A percentile compares a stretch with the other conserved stretches of the same genome.
Conservation (phyloP, 2,888 invertebrate species). For the Chrysodeixis includens region DNA sequence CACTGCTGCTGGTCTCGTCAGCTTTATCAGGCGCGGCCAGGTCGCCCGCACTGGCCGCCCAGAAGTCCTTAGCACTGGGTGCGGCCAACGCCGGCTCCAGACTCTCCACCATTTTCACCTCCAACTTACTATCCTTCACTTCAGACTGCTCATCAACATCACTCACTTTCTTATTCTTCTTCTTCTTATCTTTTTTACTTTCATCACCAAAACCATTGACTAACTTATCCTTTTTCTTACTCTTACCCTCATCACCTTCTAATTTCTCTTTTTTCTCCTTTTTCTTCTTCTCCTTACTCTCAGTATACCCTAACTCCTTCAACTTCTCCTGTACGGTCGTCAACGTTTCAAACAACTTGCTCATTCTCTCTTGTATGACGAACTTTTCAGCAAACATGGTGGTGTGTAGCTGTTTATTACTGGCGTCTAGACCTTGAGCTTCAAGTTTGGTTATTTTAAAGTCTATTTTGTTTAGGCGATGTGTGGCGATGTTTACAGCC, state of each 20-base stretch:
- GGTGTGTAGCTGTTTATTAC: constrained; percentile 78
- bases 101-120: constrained; percentile 66
- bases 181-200: constrained; percentile 2
- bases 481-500: constrained; percentile 68
- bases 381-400: constrained; percentile 79
- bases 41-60: constrained; percentile 64
- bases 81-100: constrained; percentile 74
- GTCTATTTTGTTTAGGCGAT: constrained; percentile 66
- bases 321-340: constrained; percentile 62
- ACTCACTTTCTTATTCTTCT: constrained; percentile 13
- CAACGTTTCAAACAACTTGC: constrained; percentile 69
- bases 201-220: constrained; percentile 33
- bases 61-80: constrained; percentile 83
- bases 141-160: not conserved
- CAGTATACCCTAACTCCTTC: constrained; percentile 54
- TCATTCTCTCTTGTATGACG: constrained; percentile 66
- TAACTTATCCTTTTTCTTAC: constrained; percentile 39
- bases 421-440: constrained; percentile 66
- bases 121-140: constrained; percentile 39
- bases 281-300: constrained; percentile 44
- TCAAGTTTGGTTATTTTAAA: constrained; percentile 77
- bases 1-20: constrained; percentile 78
- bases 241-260: too few relatives aligned
- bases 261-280: constrained; percentile 41
- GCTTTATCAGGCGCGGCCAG: constrained; percentile 52